A percentile compares a stretch with the other conserved stretches of the same genome.
These are phyloP conservation scores for Antechinus stuartii DNA, from an alignment of 2,113 vertebrate species.

Conservation along the genomic window DNA sequence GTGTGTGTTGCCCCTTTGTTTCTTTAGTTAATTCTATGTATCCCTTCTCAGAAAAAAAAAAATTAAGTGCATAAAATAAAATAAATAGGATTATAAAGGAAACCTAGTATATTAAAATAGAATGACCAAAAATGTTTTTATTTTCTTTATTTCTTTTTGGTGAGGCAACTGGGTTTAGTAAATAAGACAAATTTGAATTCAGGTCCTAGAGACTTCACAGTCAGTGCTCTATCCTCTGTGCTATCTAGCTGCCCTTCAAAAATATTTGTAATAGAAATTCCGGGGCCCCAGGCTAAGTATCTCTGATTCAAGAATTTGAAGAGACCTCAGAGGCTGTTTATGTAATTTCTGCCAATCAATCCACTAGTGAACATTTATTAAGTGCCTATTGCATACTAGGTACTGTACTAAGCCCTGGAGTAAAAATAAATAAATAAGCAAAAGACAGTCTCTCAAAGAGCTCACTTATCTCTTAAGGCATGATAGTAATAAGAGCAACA, in stretches of 20 bases:
- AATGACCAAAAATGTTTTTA: background rate
- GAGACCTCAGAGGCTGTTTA: too few species aligned
- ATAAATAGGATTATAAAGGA: background rate
- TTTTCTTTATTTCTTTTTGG: too few species aligned
- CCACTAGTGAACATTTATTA: background rate
- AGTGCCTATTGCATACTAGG: background rate
- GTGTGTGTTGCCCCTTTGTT: background rate
- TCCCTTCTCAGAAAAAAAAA: background rate
- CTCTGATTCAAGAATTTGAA: background rate
- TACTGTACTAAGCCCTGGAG: background rate
- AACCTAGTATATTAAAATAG: background rate
- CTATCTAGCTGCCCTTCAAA: background rate
- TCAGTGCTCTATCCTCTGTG: too few species aligned
- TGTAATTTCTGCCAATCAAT: background rate
- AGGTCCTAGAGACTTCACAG: too few species aligned
- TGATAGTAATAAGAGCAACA: background rate
- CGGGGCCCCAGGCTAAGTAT: background rate
- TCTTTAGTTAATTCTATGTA: background rate
- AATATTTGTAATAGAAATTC: background rate
- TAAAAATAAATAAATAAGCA: background rate
- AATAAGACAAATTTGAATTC: too few species aligned
- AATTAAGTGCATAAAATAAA: background rate
- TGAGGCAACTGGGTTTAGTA: too few species aligned
- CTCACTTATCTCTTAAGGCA: background rate
- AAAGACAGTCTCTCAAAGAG: background rate